Base-by-base conservation (phyloP, 2,888 invertebrate species). In the Lomographa bimaculata region DNA sequence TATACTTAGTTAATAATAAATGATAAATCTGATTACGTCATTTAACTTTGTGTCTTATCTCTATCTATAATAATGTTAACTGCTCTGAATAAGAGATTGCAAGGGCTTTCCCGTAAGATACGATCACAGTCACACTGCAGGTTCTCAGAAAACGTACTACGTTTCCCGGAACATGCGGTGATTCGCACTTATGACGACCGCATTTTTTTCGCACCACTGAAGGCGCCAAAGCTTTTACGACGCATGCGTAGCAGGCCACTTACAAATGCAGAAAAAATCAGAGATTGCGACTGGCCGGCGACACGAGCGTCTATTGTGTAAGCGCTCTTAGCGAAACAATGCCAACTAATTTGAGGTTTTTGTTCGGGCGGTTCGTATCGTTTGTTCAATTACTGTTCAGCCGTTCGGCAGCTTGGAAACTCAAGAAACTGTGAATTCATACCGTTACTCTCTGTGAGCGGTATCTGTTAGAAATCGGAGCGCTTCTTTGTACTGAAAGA, bases 191-290 rank as follows among this genome's bases (percentile, higher is more conserved):
- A 70, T 69, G 66, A 54, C 60, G 61, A 61, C 54, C 57, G 42
- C 38, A 54, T 71, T 80, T 86, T 87, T 84, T 81, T 73, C 56
- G 35, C 47, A 30, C 19, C 26, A 41, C 21, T 36, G 10, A 47
- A 79, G 89, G 89, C 87, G 89, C 89, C 89, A 80, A 69, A 64
- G 81, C 85, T 87, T 83, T 87, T 87, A 86, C 75, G 49, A 63
- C 52, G 52, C 54, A 58, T 60, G 56, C 55, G 50, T 35, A 58
- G 52, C 46, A 57, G 60, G 57, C 49, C 61, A 24, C 23, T 42
- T 54, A 61, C 52, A 50, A 47, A 46, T 12, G 51, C 46, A 71
- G 73, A 84, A 83, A 83, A 82, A 69, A 55, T 40, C 50, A 23
- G 42, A 66, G 66, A 73, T 72, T 68, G 70, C 63, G 61, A 19